Evolutionary conservation across 2,888 invertebrate species (phyloP).

Genomic region (Drosophila paramelanica): DNA sequence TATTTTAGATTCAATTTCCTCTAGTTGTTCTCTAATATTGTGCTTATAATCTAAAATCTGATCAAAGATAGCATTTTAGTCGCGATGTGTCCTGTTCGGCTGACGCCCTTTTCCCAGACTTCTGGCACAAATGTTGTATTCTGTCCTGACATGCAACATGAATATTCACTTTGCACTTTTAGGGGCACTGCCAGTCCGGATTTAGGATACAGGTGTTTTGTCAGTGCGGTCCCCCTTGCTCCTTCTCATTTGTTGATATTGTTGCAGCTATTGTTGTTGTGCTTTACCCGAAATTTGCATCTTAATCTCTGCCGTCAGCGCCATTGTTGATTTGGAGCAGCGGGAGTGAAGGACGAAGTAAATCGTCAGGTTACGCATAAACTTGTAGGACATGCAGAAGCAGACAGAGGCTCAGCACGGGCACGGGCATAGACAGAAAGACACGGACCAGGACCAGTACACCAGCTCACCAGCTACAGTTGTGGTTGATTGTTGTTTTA

Average conservation of each 20-base stretch:
- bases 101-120: neutral
- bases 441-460: slow-evolving; percentile 12
- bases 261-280: slow-evolving; percentile 47
- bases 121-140: slow-evolving; percentile 73
- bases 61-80: slow-evolving; percentile 14
- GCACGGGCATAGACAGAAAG: neutral
- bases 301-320: slow-evolving; percentile 79
- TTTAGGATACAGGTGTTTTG: slow-evolving; percentile 75
- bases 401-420: neutral
- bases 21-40: slow-evolving; percentile 16
- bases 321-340: slow-evolving; percentile 67
- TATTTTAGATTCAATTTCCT: neutral
- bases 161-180: slow-evolving; percentile 81
- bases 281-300: slow-evolving; percentile 69
- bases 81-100: neutral
- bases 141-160: slow-evolving; percentile 79
- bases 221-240: slow-evolving; percentile 26
- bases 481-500: slow-evolving; percentile 74
- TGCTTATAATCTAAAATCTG: slow-evolving; percentile 30
- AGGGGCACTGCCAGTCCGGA: slow-evolving; percentile 63
- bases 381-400: slow-evolving; percentile 32
- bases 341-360: slow-evolving; percentile 27
- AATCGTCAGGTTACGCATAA: slow-evolving; percentile 65
- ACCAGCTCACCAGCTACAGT: slow-evolving; percentile 27
- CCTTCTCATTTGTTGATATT: slow-evolving; percentile 4